phyloP scores from a whole-genome alignment of 2,888 invertebrate genomes.

The Pollenia amentaria region DNA sequence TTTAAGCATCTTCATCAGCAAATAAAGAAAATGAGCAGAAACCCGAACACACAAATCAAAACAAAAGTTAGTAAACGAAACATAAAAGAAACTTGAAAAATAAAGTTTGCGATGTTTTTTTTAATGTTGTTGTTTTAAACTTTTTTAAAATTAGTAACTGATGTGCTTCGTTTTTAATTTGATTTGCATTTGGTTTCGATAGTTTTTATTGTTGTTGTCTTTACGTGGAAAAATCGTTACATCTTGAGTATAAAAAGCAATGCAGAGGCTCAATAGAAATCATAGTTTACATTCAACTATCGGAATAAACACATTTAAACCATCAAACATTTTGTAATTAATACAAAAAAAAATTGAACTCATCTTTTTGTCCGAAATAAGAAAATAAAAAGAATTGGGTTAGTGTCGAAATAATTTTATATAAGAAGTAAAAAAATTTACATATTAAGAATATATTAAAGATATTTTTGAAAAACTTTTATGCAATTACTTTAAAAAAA shows the following conservation, averaged over 20 bases:
- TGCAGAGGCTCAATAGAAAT: conserved; percentile 79
- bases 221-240: conserved; percentile 57
- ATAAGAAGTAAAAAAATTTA: background rate
- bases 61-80: conserved; percentile 43
- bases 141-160: conserved; percentile 49
- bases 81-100: conserved; percentile 40
- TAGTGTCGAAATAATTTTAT: conserved; percentile 39
- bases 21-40: conserved; percentile 60
- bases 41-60: conserved; percentile 38
- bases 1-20: conserved; percentile 12
- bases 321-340: conserved; percentile 45
- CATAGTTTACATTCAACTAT: conserved; percentile 83
- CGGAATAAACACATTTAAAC: conserved; percentile 75
- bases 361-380: background rate
- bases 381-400: conserved; percentile 45
- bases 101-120: conserved; percentile 63
- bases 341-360: conserved; percentile 21
- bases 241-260: conserved; percentile 81
- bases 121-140: conserved; percentile 1
- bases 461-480: too few relatives aligned
- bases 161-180: conserved; percentile 49
- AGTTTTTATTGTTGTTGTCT: conserved; percentile 27
- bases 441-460: background rate
- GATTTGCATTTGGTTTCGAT: conserved; percentile 53
- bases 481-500: too few relatives aligned